Evolutionary conservation across 2,113 vertebrate genomes (phyloP), one percentile per base, ranked within the genome.

Genomic region (Pica pica): DNA sequence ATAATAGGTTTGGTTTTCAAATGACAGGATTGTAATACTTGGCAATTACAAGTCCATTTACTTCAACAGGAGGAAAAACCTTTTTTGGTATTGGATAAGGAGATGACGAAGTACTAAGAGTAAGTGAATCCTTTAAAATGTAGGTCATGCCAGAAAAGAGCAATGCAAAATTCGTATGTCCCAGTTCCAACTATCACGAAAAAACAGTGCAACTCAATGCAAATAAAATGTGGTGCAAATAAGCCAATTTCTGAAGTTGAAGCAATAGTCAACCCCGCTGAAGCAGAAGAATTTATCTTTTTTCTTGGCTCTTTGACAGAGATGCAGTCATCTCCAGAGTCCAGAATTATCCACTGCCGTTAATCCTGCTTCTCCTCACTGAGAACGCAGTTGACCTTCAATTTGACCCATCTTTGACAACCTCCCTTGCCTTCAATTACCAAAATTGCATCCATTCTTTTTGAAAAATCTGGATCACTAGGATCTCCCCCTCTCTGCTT

Each of bases 271-370:
- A 94, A 67, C 42, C 56, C 53, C 1, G 3, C 37, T 85, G 92
- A 94, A 96, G 79, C 64, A 52, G 69, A 94, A 96, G 52, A 80
- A 92, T 80, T 69, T 95, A 4, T 83, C 75, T 93, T 91, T 95
- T 97, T 65, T 83, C 89, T 93, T 96, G 94, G 94, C 85, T 93
- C 81, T 71, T 39, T 95, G 84, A 77, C 91, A 92, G 91, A 93
- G 55, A 91, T 70, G 39, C 22, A 89, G 87, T 93, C 87, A 77
- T 89, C 50, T 79, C 84, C 59, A 70, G 77, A 94, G 89, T 75
- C 57, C 87, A 90, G 73, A 96, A 90, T 95, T 80, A 89, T 57
- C 57, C 33, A 47, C 39, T 89, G 73, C 77, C 57, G 76, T 93
- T 96, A 96, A 93, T 83, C 59, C 56, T 89, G 35, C 68, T 92